Conservation (phyloP, 2,888 invertebrate genomes). For the Plebejus melissa region DNA sequence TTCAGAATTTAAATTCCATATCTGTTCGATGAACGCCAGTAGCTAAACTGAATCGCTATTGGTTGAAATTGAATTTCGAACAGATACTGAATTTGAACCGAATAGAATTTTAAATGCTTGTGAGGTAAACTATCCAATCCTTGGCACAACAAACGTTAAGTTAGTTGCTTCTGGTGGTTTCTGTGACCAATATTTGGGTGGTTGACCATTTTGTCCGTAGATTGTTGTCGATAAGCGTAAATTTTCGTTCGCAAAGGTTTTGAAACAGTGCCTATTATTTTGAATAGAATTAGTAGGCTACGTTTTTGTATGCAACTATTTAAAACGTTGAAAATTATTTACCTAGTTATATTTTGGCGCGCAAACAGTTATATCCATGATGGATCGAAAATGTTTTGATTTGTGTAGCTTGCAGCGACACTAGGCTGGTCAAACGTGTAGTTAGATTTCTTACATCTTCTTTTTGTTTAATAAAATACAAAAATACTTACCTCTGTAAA, state of each 20-base stretch:
- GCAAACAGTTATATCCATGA: conserved; percentile 3
- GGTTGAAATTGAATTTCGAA: neutral
- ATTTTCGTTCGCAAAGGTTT: conserved; percentile 5
- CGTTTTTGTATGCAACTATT: conserved; percentile 13
- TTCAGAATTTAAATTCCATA: conserved; percentile 21
- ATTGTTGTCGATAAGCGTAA: conserved; percentile 8
- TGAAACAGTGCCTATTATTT: conserved; percentile 23
- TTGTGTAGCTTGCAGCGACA: conserved; percentile 11
- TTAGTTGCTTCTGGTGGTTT: neutral
- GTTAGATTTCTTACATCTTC: neutral
- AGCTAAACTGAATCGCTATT: neutral
- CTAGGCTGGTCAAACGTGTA: conserved; percentile 6
- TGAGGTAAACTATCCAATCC: neutral
- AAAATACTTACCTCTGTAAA: neutral
- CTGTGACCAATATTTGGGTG: neutral
- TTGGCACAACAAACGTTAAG: neutral
- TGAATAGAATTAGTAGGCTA: conserved; percentile 15
- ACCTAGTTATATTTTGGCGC: conserved; percentile 18
- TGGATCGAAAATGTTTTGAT: conserved; percentile 7
- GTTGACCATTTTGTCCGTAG: neutral
- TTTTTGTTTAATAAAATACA: neutral
- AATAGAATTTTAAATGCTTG: conserved; percentile 9
- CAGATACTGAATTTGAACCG: conserved; percentile 19
- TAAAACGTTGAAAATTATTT: conserved; percentile 12
- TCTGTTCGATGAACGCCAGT: neutral